A percentile compares a stretch with the other conserved stretches of the same genome.
These are phyloP conservation scores for Muschampia plurimacula DNA, from an alignment of 2,888 invertebrate species.

Conservation along the genomic window DNA sequence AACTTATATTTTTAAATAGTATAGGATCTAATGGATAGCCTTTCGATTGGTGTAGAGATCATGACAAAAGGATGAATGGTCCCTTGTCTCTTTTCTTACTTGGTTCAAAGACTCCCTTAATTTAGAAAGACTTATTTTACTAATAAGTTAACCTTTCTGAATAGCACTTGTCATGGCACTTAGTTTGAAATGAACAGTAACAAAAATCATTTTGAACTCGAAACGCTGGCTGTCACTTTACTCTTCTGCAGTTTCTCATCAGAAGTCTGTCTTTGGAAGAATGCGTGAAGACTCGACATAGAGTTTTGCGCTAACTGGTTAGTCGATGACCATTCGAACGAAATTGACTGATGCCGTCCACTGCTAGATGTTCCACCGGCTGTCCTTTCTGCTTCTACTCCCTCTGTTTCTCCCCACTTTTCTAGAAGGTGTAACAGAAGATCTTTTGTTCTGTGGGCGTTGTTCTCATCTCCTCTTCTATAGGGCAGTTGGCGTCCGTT, in stretches of 20 bases:
- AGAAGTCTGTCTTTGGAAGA: constrained; percentile 89
- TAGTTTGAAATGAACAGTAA: constrained; percentile 50
- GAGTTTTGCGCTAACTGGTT: constrained; percentile 91
- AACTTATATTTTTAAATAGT: neutral
- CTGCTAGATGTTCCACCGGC: constrained; percentile 81
- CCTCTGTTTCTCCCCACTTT: constrained; percentile 90
- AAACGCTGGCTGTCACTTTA: constrained; percentile 63
- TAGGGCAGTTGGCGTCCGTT: constrained; percentile 77
- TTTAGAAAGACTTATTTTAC: no score
- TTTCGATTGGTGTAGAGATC: constrained; percentile 22
- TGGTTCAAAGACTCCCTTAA: neutral
- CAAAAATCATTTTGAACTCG: constrained; percentile 60
- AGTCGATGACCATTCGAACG: constrained; percentile 90
- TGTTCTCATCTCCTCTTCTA: constrained; percentile 82
- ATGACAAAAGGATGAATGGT: constrained; percentile 6
- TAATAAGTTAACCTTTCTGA: constrained; percentile 50
- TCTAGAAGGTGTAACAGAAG: constrained; percentile 90
- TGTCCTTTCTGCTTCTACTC: constrained; percentile 76
- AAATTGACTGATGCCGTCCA: constrained; percentile 89
- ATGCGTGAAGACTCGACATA: constrained; percentile 92
- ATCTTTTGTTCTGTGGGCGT: constrained; percentile 91
- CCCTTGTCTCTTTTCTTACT: neutral
- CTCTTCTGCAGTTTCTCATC: constrained; percentile 77
- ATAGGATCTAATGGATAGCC: constrained; percentile 7
- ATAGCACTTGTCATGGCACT: constrained; percentile 74